Percentiles rank a stretch among this genome's conserved stretches.
Evolutionary conservation across 2,888 invertebrate genomes (phyloP).

Genomic region (Agriotes lineatus): DNA sequence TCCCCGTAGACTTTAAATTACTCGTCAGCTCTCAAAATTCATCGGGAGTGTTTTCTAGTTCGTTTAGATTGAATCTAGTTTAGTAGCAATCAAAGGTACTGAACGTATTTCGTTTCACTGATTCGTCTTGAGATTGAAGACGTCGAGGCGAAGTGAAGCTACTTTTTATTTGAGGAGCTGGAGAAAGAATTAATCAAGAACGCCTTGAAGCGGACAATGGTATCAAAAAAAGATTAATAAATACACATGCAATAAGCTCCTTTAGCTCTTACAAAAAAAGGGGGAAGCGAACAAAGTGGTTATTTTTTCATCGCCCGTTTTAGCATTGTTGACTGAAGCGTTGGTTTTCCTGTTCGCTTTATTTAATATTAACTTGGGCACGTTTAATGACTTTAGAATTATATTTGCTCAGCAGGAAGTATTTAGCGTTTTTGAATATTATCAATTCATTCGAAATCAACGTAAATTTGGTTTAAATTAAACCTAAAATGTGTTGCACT

Average conservation of each 20-base stretch:
- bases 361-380: too few relatives aligned
- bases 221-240: conserved; percentile 42
- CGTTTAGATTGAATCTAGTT: conserved; percentile 42
- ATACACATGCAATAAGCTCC: conserved; percentile 33
- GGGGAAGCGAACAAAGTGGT: conserved; percentile 29
- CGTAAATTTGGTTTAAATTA: too few relatives aligned
- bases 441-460: too few relatives aligned
- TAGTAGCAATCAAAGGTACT: conserved; percentile 39
- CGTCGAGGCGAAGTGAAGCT: conserved; percentile 34
- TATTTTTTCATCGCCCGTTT: conserved; percentile 31
- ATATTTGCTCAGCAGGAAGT: too few relatives aligned
- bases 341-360: conserved; percentile 11
- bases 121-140: conserved; percentile 40
- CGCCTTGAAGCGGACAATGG: conserved; percentile 30
- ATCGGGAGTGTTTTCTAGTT: conserved; percentile 34
- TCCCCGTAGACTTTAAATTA: conserved; percentile 26
- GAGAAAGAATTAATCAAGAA: conserved; percentile 40
- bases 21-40: conserved; percentile 32
- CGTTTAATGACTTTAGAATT: too few relatives aligned
- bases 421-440: too few relatives aligned
- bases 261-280: conserved; percentile 11
- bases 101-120: conserved; percentile 39
- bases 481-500: too few relatives aligned
- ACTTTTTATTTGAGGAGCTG: conserved; percentile 38
- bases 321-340: conserved; percentile 22